Base-by-base conservation (phyloP, 2,888 invertebrate genomes). In the Petrolisthes manimaculis region DNA sequence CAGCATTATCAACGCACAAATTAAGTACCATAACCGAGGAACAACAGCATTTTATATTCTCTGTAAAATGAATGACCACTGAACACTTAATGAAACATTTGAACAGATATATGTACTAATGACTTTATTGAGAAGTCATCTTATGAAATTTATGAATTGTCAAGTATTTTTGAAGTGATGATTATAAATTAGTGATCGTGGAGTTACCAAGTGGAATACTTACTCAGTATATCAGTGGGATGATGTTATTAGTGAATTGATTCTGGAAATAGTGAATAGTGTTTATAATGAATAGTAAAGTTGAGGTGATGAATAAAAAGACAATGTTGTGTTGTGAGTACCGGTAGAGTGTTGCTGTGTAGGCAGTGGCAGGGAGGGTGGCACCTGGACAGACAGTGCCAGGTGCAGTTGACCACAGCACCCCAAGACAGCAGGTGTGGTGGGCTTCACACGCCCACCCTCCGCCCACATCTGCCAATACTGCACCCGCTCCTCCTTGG, bases 401-500 rank as follows among this genome's bases (percentile, higher is more conserved):
- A 6, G n/a, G 14, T 75, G 53, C 71, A 24, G 37, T 54, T 71
- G 81, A 37, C 71, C 67, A 21, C 56, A 80, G 80, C 55, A 75
- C 56, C 75, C 21, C 37, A 53, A 12, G 5, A 37, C 80, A 75
- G n/a, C 67, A 61, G 24, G 69, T 84, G 78, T 84, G 80, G 88
- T 88, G 84, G 88, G 88, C 88, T 56, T 84, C 84, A 67, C 88
- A 88, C 84, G 84, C 74, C 80, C 88, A 82, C 81, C 21, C 69
- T 14, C 75, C 56, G 54, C 24, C 5, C 21, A 53, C 84, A 5
- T 74, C 71, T 12, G 37, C 75, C 14, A 54, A 24, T 61, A 56
- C 82, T 21, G 61, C 69, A 21, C 18, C 53, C n/a, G 37, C 86
- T 51, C 18, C 53, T 21, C 56, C 86, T 51, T 81, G 81, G 24